Evolutionary conservation across 2,113 vertebrate genomes (phyloP), one percentile per base, ranked within the genome.

Genomic region (Nothocercus nigrocapillus): DNA sequence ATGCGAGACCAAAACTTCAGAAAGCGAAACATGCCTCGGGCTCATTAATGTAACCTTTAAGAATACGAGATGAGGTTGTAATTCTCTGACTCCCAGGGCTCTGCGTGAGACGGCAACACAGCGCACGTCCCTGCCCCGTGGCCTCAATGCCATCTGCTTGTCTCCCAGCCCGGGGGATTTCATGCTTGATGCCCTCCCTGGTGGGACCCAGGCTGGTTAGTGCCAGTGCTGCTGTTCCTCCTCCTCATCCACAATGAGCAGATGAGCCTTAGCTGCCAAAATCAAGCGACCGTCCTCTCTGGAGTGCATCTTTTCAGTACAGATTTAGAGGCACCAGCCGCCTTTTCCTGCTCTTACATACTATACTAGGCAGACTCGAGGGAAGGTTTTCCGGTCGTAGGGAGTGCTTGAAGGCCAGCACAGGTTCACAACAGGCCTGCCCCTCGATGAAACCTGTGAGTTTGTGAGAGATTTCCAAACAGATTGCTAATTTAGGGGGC

Each of bases 41-140:
- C 0, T 0, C 6, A n/a, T 7, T 49, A n/a, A 0, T 0, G 17
- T 18, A 38, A 32, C 36, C 4, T 1, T 1, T 1, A 12, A 77
- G 80, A 32, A 0, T 1, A 2, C 5, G 19, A 45, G 63, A 18
- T 0, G 9, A 58, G 61, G 56, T 56, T 16, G 1, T 6, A 36
- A n/a, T 13, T 0, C 28, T 8, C 67, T 44, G 13, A 20, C 13
- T 59, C 38, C 5, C 67, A 30, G 38, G 11, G 44, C 20, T 68
- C 10, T 15, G 44, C 21, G 56, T 1, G 5, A 16, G 61, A 6
- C 2, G 34, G 54, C 74, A 21, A 82, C 0, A 18, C 4, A 78
- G 13, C 2, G 15, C 54, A 80, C 63, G 47, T 25, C 80, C 61
- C 11, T 1, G 44, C 25, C 68, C 81, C 20, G 1, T 0, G 13